Base-by-base conservation (phyloP, 2,888 invertebrate species). In the Hypselothyrea guttata region DNA sequence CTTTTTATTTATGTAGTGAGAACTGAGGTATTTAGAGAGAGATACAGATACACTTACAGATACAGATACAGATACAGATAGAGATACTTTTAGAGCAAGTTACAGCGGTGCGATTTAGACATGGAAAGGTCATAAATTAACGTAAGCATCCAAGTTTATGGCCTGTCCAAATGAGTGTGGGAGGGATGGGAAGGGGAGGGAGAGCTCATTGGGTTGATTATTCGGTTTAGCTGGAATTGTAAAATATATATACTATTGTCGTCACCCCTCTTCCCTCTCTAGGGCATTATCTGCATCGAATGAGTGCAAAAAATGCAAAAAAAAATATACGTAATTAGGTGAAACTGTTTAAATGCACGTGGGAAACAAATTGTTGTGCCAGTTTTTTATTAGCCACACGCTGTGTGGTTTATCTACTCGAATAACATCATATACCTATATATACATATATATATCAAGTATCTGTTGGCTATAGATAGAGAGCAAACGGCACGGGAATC, bases 61-160 rank as follows among this genome's bases (percentile, higher is more conserved):
- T 33, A 37, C 22, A 41, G 8, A 27, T 11, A 37, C 33, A 71
- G 27, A 31, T 42, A 45, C 31, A 28, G 55, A 40, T 42, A 45
- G 27, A 28, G 55, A 40, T 55, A 48, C 41, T 45, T 59, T 47
- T 47, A 45, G 28, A 60, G 38, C 38, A 31, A 34, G 40, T 56
- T 38, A 44, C 53, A 51, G 37, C 46, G 42, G 12, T 59, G 70
- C 53, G 51, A 64, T 59, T 70, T 52, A 56, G 54, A 55, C 71
- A 56, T 60, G 60, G 62, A 78, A 54, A 62, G 41, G 46, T 38
- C 75, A 75, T 76, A 76, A 82, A 76, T 76, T 75, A 69, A 48
- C 13, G 40, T 61, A 56, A 55, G 46, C 63, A 54, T 48, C 28
- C 35, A 47, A 45, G 53, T 74, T 77, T 57, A 75, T 71, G 40